Evolutionary conservation across 1,140 invertebrate species (phyloP), one percentile per base, ranked within the genome.

Genomic region (Papilio polytes): DNA sequence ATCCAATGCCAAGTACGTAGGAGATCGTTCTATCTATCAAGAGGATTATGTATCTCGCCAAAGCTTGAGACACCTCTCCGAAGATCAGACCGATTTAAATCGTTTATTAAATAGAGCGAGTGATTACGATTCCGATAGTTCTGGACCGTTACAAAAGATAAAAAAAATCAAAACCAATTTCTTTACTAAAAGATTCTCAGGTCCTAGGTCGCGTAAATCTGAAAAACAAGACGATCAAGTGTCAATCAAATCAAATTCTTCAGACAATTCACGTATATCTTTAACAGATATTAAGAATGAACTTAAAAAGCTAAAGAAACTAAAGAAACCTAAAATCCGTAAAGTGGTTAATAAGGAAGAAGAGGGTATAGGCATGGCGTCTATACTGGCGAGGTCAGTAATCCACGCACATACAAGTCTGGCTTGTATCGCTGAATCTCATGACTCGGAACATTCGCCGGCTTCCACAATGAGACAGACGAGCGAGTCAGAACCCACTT

Each of bases 331-430:
- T 4, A 95, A 92, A 46, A 96, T 96, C 79, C 94, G 95, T n/a
- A 96, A 96, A 85, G 92, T 92, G 36, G 83, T 84, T n/a, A 90
- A 85, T 73, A 96, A 95, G 80, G 95, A 96, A 83, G 95, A 96
- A 0, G 96, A 96, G 85, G 95, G 96, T 3, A 96, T 96, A 80
- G 92, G 95, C 2, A 97, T 97, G 95, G 96, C 96, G 2, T 96
- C 96, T 12, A 94, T 97, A 78, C 89, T 97, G 26, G 97, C 97
- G 2, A 93, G 96, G 81, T 97, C 96, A 8, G 95, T 97, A 1
- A 95, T 96, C 81, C 95, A 95, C 70, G 95, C 94, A 8, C 96
- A 96, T 72, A 96, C 95, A n/a, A 96, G 95, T 82, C 87, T 97
- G 9, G 96, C 96, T 56, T 95, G 95, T 77, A 96, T 96, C 7